phyloP scores from a whole-genome alignment of 2,888 invertebrate genomes.

The Magallana nippona region DNA sequence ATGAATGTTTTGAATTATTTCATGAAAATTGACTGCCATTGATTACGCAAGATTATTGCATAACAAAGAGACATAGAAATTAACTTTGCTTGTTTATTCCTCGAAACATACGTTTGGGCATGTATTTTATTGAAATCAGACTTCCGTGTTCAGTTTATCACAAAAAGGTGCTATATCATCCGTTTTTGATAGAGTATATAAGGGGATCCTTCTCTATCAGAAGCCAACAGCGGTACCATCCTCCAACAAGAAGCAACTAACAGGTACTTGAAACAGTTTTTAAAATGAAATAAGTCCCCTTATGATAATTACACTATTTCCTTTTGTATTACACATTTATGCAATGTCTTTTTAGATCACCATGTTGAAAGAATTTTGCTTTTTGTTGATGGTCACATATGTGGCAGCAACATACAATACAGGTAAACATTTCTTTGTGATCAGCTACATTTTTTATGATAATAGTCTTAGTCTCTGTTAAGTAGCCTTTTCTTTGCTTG shows the following conservation, averaged over 20 bases:
- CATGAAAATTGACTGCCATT: background rate
- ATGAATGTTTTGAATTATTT: too few relatives aligned
- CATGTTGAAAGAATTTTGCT: constrained; percentile 8
- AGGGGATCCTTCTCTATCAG: too few relatives aligned
- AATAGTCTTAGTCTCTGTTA: background rate
- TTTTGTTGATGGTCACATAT: background rate
- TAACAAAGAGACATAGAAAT: background rate
- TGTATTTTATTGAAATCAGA: background rate
- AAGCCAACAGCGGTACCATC: too few relatives aligned
- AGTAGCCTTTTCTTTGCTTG: background rate
- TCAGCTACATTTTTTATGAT: background rate
- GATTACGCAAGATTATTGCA: too few relatives aligned
- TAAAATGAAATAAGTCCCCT: background rate
- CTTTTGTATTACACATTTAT: background rate
- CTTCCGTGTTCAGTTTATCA: background rate
- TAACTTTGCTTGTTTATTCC: background rate
- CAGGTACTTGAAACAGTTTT: too few relatives aligned
- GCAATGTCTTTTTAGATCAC: background rate
- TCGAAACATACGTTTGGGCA: background rate
- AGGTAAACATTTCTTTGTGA: background rate
- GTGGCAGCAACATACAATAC: background rate
- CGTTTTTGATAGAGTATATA: too few relatives aligned
- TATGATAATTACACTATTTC: background rate
- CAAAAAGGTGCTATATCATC: background rate
- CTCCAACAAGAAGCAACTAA: too few relatives aligned